Percentiles rank a stretch among this genome's conserved stretches.
phyloP scores from a whole-genome alignment of 2,797 vertebrate genomes.

The Otolemur crassicaudatus region DNA sequence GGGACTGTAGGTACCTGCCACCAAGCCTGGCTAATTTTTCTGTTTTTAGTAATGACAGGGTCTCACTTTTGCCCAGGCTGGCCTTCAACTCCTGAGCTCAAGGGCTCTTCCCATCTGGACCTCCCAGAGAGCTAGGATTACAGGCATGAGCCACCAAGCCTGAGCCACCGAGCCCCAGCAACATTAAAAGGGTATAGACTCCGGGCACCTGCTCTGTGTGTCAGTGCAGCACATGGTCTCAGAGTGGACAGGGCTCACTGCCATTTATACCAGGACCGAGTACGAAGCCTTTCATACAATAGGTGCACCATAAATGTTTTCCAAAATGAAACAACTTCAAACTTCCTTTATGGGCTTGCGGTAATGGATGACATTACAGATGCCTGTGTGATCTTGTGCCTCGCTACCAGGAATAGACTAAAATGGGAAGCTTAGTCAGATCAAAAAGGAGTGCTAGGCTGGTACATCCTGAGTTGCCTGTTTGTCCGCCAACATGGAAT shows the following conservation, averaged over 20 bases:
- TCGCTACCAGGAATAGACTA: not conserved
- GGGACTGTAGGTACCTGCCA: not conserved
- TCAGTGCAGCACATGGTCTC: not conserved
- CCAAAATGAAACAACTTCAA: not conserved
- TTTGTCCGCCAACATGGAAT: conserved; percentile 16
- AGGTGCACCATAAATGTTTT: not conserved
- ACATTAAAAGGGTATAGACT: not conserved
- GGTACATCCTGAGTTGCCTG: not conserved
- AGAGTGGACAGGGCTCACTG: not conserved
- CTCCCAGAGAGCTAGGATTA: not conserved
- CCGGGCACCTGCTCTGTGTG: not conserved
- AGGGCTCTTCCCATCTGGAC: not conserved
- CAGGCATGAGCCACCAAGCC: not conserved
- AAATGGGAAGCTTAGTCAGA: not conserved
- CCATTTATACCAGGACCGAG: not conserved
- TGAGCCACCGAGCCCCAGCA: not conserved
- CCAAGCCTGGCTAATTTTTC: not conserved
- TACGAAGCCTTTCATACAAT: not conserved
- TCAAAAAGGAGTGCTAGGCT: not conserved
- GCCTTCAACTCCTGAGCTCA: not conserved
- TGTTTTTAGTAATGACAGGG: not conserved
- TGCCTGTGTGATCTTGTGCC: not conserved
- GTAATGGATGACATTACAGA: not conserved
- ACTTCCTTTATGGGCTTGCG: not conserved
- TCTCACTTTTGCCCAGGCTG: not conserved